Evolutionary conservation across 92 coral and sea anemone species (phyloP), one percentile per base, ranked within the genome.

Genomic region (Diadumene lineata): DNA sequence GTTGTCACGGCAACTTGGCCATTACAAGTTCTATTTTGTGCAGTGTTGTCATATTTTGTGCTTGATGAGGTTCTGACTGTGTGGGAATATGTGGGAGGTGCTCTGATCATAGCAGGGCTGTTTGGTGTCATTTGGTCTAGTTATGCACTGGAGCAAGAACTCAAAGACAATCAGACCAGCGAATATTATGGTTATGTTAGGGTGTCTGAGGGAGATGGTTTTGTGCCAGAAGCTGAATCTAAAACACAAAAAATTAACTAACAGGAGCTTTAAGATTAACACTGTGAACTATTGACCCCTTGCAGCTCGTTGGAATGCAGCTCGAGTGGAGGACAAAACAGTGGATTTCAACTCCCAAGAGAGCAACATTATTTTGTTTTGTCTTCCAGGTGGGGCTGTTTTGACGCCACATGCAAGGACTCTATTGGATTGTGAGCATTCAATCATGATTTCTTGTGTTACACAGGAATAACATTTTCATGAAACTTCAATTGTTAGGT

Each of bases 1-100:
- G 44, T 87, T 8, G 92, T 90, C 62, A 90, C 96, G 50, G 96
- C 96, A 11, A 90, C 96, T 38, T 90, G 92, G 89, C 96, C 96
- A 16, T 66, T 90, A 17, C 96, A 90, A 70, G 92, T 87, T 1
- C 66, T 90, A 50, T 90, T 90, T 75, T 90, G 96, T 82, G 89
- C 87, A 33, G 31, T 90, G 30, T 75, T 90, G 80, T 76, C 96
- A 10, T 90, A 90, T 50, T 61, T 90, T 56, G 69, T 90, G 28
- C 78, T 90, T 66, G 96, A 82, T 56, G 96, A 90, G 69, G 77
- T 68, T 50, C 67, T 90, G 76, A 76, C 79, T 1, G 51, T 70
- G 0, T 22, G 87, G 68, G 86, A 87, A 63, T 87, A 83, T 53
- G 50, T 82, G 21, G 96, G 92, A 32, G 96, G 87, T 9, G 69